Conservation (phyloP, 2,888 invertebrate genomes). For the Chaetogeoica ovagalla region DNA sequence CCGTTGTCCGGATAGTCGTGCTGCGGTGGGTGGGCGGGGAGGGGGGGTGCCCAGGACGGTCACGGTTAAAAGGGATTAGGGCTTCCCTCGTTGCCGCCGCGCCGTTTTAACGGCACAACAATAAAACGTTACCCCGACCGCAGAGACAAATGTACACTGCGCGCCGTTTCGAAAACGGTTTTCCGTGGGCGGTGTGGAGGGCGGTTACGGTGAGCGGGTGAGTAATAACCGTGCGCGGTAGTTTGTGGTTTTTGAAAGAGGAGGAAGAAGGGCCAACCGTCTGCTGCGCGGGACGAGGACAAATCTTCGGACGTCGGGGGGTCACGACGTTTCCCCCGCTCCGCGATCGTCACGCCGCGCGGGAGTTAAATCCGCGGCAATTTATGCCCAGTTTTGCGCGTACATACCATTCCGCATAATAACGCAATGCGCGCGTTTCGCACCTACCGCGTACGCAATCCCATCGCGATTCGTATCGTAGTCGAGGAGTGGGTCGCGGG, state of each 20-base stretch:
- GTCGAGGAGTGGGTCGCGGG: too few relatives aligned
- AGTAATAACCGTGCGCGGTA: too few relatives aligned
- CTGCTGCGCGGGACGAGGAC: constrained; percentile 3
- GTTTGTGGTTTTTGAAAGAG: too few relatives aligned
- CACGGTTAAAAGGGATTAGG: constrained; percentile 30
- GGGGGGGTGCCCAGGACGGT: constrained; percentile 10
- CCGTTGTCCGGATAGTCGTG: neutral
- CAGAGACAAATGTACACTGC: neutral
- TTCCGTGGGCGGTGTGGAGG: too few relatives aligned
- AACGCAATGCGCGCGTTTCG: too few relatives aligned
- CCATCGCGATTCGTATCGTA: too few relatives aligned
- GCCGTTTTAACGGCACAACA: constrained; percentile 14
- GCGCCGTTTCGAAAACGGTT: too few relatives aligned
- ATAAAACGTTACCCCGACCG: constrained; percentile 20
- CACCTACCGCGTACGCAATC: too few relatives aligned
- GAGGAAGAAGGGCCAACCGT: neutral
- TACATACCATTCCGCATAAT: too few relatives aligned
- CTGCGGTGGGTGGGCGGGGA: neutral
- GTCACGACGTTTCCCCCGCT: neutral
- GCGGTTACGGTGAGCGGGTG: too few relatives aligned
- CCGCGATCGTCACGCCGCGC: too few relatives aligned
- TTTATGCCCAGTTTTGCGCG: neutral
- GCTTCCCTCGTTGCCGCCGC: neutral
- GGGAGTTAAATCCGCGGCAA: neutral
- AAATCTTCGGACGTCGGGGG: constrained; percentile 29